These are phyloP conservation scores for Catalaphyllia jardinei DNA, from an alignment of 64 coral and sea anemone genomes.

Conservation along the genomic window DNA sequence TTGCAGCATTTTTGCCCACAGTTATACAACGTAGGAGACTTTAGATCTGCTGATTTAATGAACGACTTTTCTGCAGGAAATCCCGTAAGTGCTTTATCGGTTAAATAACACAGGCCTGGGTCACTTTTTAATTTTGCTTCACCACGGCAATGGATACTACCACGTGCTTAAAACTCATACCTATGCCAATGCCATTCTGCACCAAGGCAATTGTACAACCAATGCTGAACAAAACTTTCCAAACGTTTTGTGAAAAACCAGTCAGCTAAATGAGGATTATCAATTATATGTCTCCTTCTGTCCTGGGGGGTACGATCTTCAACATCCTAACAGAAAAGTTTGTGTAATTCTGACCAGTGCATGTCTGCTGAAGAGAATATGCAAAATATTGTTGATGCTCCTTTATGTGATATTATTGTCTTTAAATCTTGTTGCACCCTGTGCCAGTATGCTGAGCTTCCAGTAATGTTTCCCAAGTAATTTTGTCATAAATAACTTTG, in stretches of 20 bases:
- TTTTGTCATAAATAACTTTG: neutral
- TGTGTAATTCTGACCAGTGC: neutral
- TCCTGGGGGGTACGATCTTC: neutral
- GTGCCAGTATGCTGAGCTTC: slow-evolving; percentile 31
- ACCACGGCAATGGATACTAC: too few relatives aligned
- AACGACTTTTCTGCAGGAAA: too few relatives aligned
- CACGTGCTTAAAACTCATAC: too few relatives aligned
- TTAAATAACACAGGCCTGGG: too few relatives aligned
- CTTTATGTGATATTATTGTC: slow-evolving; percentile 6
- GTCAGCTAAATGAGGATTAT: slow-evolving; percentile 35
- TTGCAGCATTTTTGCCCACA: too few relatives aligned
- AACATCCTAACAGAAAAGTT: neutral
- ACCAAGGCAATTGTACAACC: neutral
- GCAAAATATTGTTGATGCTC: neutral
- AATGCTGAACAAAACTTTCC: too few relatives aligned
- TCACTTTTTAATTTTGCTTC: too few relatives aligned
- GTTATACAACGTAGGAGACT: too few relatives aligned
- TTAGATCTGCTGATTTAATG: too few relatives aligned
- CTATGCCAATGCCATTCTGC: neutral
- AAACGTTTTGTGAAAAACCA: neutral
- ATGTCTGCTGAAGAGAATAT: neutral
- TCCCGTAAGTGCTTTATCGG: too few relatives aligned
- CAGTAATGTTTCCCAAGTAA: slow-evolving; percentile 36
- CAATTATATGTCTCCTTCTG: slow-evolving; percentile 21
- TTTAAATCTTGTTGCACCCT: slow-evolving; percentile 13